A percentile compares a stretch with the other conserved stretches of the same genome.
These are phyloP conservation scores for Percopsis omiscomaycus DNA, from an alignment of 2,797 vertebrate genomes.

Conservation along the genomic window DNA sequence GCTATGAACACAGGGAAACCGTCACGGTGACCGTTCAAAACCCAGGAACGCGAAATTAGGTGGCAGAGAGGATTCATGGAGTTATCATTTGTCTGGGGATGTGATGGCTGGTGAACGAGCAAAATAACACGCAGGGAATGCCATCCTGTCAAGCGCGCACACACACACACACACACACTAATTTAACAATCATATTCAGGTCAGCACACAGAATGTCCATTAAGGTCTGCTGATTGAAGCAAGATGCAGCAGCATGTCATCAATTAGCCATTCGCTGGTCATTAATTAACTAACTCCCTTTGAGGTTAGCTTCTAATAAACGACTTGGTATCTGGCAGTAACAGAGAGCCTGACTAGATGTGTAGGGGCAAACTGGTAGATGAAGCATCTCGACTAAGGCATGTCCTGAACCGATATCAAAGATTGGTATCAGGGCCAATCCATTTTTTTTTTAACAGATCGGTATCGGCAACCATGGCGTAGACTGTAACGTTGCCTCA, in stretches of 20 bases:
- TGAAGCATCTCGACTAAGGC: background rate
- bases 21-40: conserved; percentile 7
- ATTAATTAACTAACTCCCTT: conserved; percentile 9
- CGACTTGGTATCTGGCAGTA: conserved; percentile 15
- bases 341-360: conserved; percentile 39
- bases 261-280: conserved; percentile 25
- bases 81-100: conserved; percentile 27
- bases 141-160: conserved; percentile 4
- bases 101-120: conserved; percentile 24
- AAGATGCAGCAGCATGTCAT: conserved; percentile 27
- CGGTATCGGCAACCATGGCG: background rate
- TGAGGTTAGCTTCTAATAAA: conserved; percentile 18
- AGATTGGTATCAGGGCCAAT: no score
- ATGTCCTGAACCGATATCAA: no score
- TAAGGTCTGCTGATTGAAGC: conserved; percentile 22
- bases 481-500: no score
- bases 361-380: background rate
- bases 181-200: conserved; percentile 23
- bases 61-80: conserved; percentile 4
- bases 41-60: conserved; percentile 13
- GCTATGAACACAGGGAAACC: background rate
- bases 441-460: no score
- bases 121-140: conserved; percentile 22
- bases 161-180: conserved; percentile 16
- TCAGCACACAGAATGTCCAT: conserved; percentile 12